Percentiles rank a stretch among this genome's conserved stretches.
Evolutionary conservation across 2,113 vertebrate species (phyloP).

Genomic region (Cottus gobio): DNA sequence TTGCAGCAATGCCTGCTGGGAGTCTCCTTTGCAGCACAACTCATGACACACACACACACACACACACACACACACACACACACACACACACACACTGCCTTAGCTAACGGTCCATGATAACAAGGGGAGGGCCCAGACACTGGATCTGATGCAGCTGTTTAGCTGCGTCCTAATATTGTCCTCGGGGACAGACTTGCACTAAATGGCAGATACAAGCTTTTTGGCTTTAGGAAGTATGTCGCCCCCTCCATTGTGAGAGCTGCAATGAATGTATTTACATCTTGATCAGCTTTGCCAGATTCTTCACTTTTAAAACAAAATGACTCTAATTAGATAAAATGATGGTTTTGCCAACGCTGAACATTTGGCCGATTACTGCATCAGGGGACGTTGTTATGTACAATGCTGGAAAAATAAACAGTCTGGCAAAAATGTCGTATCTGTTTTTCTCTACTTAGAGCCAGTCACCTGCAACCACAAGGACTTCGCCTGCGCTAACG

Average conservation of each 20-base stretch:
- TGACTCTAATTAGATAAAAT: constrained; percentile 61
- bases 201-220: constrained; percentile 64
- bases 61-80: constrained; percentile 10
- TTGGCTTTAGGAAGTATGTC: constrained; percentile 49
- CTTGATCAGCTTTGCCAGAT: constrained; percentile 63
- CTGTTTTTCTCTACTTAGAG: constrained; percentile 78
- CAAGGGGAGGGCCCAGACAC: constrained; percentile 63
- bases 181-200: constrained; percentile 62
- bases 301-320: constrained; percentile 60
- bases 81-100: constrained; percentile 38
- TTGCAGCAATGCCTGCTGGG: constrained; percentile 74
- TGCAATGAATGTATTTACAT: constrained; percentile 71
- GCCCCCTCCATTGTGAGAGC: constrained; percentile 48
- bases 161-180: constrained; percentile 70
- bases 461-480: constrained; percentile 95
- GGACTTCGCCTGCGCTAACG: constrained; percentile 93
- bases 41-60: constrained; percentile 53
- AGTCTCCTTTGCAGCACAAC: constrained; percentile 56
- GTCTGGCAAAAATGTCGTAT: constrained; percentile 16
- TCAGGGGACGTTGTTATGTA: constrained; percentile 27
- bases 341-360: constrained; percentile 31
- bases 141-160: constrained; percentile 75
- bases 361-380: constrained; percentile 23
- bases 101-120: constrained; percentile 73
- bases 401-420: background rate